phyloP scores from a whole-genome alignment of 2,797 vertebrate species.

The Philypnodon macrostomus region DNA sequence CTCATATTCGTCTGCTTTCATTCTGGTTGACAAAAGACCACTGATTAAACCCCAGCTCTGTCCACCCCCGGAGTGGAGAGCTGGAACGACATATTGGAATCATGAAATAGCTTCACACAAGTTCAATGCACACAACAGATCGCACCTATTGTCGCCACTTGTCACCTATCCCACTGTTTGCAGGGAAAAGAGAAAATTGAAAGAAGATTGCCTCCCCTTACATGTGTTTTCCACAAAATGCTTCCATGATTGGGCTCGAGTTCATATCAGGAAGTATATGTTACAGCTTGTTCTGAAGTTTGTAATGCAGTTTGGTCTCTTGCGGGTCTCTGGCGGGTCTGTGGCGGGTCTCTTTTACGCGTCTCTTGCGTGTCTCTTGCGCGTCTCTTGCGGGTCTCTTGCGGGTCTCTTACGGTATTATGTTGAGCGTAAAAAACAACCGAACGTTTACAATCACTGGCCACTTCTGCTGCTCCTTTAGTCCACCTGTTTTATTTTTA shows the following conservation, averaged over 20 bases:
- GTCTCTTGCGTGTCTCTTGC: no score
- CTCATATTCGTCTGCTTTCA: slow-evolving; percentile 35
- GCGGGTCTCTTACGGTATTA: not conserved
- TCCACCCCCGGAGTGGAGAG: slow-evolving; percentile 39
- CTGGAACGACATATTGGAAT: slow-evolving; percentile 28
- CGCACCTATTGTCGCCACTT: slow-evolving; percentile 24
- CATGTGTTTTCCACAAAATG: slow-evolving; percentile 3
- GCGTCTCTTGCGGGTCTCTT: no score
- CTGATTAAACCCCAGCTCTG: slow-evolving; percentile 54
- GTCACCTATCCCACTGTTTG: slow-evolving; percentile 30
- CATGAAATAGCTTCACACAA: slow-evolving; percentile 47
- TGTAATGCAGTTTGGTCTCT: not conserved
- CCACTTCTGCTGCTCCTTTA: no score
- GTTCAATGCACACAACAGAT: slow-evolving; percentile 11
- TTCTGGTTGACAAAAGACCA: slow-evolving; percentile 44
- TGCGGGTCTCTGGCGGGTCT: no score
- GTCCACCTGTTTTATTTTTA: no score
- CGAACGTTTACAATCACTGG: not conserved
- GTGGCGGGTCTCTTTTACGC: no score
- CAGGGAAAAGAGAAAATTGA: slow-evolving; percentile 22
- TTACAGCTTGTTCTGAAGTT: not conserved
- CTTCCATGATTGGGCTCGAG: slow-evolving; percentile 10
- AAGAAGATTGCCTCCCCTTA: slow-evolving; percentile 17
- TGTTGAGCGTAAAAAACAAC: slow-evolving; percentile 3
- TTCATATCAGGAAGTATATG: slow-evolving; percentile 25